phyloP scores from a whole-genome alignment of 1,140 invertebrate species.

The Hylyphantes graminicola region DNA sequence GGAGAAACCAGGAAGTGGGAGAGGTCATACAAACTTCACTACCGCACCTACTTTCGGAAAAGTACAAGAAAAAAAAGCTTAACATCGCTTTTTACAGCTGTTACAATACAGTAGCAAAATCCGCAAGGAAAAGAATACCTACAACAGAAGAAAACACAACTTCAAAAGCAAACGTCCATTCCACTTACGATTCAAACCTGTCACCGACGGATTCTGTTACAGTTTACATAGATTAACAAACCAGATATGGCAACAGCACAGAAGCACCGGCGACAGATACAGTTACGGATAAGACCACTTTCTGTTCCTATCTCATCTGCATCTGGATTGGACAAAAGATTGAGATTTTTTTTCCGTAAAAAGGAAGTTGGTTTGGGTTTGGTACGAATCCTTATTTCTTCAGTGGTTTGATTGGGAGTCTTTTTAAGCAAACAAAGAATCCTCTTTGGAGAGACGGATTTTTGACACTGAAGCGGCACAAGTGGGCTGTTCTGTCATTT shows the following conservation, averaged over 20 bases:
- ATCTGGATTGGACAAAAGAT: conserved; percentile 30
- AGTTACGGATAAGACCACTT: conserved; percentile 45
- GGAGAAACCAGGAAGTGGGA: no score
- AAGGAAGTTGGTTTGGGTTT: not conserved
- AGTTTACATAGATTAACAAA: conserved; percentile 48
- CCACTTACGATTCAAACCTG: conserved; percentile 24
- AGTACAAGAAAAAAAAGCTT: no score
- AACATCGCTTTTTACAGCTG: not conserved
- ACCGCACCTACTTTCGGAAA: no score
- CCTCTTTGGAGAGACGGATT: conserved; percentile 26
- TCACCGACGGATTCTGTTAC: conserved; percentile 31
- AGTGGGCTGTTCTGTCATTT: conserved; percentile 2
- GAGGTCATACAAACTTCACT: no score
- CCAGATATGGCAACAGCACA: not conserved
- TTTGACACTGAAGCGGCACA: conserved; percentile 10
- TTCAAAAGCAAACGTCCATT: conserved; percentile 30
- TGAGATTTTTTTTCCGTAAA: conserved; percentile 21
- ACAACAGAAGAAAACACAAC: conserved; percentile 30
- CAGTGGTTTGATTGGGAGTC: not conserved
- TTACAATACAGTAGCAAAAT: not conserved
- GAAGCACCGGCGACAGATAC: conserved; percentile 40
- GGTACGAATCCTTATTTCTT: conserved; percentile 30
- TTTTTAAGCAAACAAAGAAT: conserved; percentile 36
- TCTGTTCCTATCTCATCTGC: not conserved
- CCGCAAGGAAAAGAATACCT: conserved; percentile 11